These are phyloP conservation scores for Lacerta agilis DNA, from an alignment of 2,797 vertebrate species.

Conservation along the genomic window DNA sequence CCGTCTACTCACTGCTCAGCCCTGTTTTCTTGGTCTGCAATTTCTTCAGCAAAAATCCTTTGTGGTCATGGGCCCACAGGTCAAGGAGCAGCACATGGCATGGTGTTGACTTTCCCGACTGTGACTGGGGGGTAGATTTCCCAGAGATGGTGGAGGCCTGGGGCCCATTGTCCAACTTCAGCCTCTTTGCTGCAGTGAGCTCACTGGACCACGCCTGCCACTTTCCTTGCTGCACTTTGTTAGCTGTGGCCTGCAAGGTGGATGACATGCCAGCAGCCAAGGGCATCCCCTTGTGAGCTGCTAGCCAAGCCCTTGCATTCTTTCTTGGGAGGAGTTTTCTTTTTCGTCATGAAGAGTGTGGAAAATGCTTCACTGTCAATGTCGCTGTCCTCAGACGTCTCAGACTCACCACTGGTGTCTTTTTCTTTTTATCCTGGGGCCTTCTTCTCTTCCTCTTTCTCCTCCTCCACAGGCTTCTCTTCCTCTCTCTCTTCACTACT, in stretches of 20 bases:
- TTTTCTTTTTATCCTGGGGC: constrained; percentile 81
- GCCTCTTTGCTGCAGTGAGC: constrained; percentile 84
- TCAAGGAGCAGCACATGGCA: constrained; percentile 89
- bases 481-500: constrained; percentile 93
- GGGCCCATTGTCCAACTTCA: constrained; percentile 86
- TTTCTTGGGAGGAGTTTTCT: constrained; percentile 90
- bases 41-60: constrained; percentile 94
- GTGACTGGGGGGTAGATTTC: constrained; percentile 88
- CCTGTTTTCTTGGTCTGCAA: constrained; percentile 95
- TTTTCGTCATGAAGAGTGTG: constrained; percentile 92
- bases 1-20: constrained; percentile 93
- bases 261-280: constrained; percentile 86
- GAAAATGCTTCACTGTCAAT: constrained; percentile 90
- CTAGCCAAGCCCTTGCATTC: constrained; percentile 86
- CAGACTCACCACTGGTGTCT: constrained; percentile 93
- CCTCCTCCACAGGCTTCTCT: constrained; percentile 88
- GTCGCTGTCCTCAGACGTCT: constrained; percentile 91
- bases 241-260: constrained; percentile 88
- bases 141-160: constrained; percentile 83
- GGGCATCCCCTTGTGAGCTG: constrained; percentile 88
- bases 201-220: constrained; percentile 76
- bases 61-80: constrained; percentile 94
- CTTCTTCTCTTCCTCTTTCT: constrained; percentile 84
- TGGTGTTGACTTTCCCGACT: constrained; percentile 93
- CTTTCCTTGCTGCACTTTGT: constrained; percentile 90